Conservation (phyloP, 2,888 invertebrate genomes). For the Drosophila robusta region DNA sequence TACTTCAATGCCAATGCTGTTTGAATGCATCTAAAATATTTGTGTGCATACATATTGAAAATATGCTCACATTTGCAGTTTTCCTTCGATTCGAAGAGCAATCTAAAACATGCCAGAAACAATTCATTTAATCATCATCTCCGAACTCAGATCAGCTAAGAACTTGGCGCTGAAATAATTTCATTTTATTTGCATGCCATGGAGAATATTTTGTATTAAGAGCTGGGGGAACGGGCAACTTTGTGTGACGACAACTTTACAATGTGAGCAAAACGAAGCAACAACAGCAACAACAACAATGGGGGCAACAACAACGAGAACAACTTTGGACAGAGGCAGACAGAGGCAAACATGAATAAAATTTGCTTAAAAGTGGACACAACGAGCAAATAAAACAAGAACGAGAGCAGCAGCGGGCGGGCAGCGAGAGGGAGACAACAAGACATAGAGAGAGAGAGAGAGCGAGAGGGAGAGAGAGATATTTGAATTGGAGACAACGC, state of each 20-base stretch:
- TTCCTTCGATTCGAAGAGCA: constrained; percentile 8
- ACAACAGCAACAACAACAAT: constrained; percentile 23
- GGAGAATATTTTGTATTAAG: constrained; percentile 40
- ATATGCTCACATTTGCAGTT: not conserved
- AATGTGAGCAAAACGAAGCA: constrained; percentile 60
- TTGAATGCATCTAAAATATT: too few species aligned
- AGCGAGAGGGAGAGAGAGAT: constrained; percentile 4
- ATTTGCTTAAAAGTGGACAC: constrained; percentile 77
- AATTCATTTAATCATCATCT: constrained; percentile 49
- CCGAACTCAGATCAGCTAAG: constrained; percentile 36
- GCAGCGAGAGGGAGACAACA: constrained; percentile 16
- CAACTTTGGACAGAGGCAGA: constrained; percentile 30
- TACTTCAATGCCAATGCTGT: too few species aligned
- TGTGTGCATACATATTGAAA: too few species aligned
- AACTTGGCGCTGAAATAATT: constrained; percentile 55
- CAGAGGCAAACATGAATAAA: constrained; percentile 74
- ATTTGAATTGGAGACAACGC: constrained; percentile 60
- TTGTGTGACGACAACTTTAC: constrained; percentile 71
- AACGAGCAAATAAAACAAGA: constrained; percentile 59
- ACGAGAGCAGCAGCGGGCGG: constrained; percentile 5
- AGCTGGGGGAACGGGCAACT: constrained; percentile 41
- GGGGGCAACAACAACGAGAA: constrained; percentile 22
- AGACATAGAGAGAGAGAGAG: constrained; percentile 7
- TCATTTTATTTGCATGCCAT: constrained; percentile 53
- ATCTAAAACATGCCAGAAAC: constrained; percentile 24